Base-by-base conservation (phyloP, 2,888 invertebrate genomes). In the Empis livida region DNA sequence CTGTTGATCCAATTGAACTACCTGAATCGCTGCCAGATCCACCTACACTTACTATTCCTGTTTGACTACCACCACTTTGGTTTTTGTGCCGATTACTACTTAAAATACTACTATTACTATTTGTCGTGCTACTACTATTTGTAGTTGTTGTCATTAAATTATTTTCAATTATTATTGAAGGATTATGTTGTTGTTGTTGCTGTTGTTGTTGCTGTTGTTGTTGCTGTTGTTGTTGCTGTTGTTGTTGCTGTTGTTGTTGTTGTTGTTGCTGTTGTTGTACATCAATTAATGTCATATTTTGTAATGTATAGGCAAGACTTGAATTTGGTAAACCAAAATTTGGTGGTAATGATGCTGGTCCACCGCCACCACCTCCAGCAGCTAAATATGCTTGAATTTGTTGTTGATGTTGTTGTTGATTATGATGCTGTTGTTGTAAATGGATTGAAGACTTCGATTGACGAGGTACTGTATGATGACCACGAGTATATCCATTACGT, bases 1-100 rank as follows among this genome's bases (percentile, higher is more conserved):
- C 67, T 13, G 62, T 62, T n/a, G 68, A 68, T 20, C 67, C 66
- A 53, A 67, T 61, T n/a, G 68, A 67, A 51, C 69, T 68, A 27
- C 67, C 67, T 3, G 69, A 65, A 54, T 69, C 68, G 51, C 69
- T 69, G 31, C 64, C 67, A 11, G 58, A 55, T 51, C 49, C 44
- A 16, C 44, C 46, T 13, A 10, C 27, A 14, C n/a, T 27, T 35
- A n/a, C 8, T 35, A 35, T 35, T 35, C 5, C 9, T 35, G 13
- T 9, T 35, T 13, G n/a, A n/a, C 5, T 35, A n/a, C 41, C 23
- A 27, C 20, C 20, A 27, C 20, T 23, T 27, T 27, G 23, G 9
- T 27, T 63, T 51, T 67, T 65, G 49, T 59, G 62, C 14, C 62
- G 61, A 54, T 60, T 60, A 30, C 40, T 49, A 45, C 16, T 42